A percentile compares a stretch with the other conserved stretches of the same genome.
These are phyloP conservation scores for Salmo trutta DNA, from an alignment of 2,797 vertebrate species.

Conservation along the genomic window DNA sequence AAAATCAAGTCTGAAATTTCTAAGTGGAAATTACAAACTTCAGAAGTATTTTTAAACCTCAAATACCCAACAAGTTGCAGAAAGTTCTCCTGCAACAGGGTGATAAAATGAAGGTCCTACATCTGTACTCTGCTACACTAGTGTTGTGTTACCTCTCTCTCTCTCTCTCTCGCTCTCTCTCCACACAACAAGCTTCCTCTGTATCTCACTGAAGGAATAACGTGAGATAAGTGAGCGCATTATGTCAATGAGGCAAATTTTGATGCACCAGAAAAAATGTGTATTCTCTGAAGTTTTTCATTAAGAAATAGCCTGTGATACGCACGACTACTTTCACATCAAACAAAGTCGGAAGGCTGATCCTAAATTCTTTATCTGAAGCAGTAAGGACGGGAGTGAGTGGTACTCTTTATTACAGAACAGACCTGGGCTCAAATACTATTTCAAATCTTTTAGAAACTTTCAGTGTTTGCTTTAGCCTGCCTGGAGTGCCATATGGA, in stretches of 20 bases:
- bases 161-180: background rate
- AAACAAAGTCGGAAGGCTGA: conserved; percentile 55
- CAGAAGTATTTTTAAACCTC: no score
- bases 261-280: conserved; percentile 68
- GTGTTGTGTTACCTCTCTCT: no score
- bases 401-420: background rate
- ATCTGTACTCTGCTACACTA: no score
- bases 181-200: conserved; percentile 29
- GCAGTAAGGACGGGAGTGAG: conserved; percentile 38
- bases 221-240: conserved; percentile 48
- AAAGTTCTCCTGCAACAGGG: no score
- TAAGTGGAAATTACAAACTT: no score
- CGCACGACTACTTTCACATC: conserved; percentile 62
- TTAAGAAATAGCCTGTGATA: conserved; percentile 45
- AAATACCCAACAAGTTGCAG: no score
- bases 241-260: conserved; percentile 65
- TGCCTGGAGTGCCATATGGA: background rate
- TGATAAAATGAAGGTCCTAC: no score
- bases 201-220: conserved; percentile 56
- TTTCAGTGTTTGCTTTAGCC: background rate
- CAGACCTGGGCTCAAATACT: background rate
- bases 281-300: conserved; percentile 67
- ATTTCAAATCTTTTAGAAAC: background rate
- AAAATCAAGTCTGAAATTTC: no score
- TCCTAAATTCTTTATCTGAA: conserved; percentile 69